A percentile compares a stretch with the other conserved stretches of the same genome.
Conservation (phyloP, 2,113 vertebrate species). For the Sakesphorus luctuosus region DNA sequence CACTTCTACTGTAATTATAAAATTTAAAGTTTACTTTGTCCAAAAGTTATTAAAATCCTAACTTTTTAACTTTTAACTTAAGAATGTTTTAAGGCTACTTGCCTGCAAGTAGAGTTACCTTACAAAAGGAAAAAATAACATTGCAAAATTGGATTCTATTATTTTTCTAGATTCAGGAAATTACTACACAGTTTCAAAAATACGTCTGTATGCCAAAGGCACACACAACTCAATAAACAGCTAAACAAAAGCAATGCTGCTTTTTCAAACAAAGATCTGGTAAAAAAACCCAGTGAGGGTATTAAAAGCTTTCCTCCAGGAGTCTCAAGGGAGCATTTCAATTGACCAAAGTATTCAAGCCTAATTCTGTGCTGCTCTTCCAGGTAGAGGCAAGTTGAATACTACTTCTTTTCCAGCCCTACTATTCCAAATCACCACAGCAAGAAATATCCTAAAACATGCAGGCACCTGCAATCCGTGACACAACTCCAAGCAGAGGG, state of each 20-base stretch:
- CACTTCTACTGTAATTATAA: background rate
- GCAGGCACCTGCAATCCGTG: background rate
- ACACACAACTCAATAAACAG: background rate
- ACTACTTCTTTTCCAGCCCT: background rate
- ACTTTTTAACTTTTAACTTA: background rate
- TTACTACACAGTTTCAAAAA: background rate
- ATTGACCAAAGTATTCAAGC: background rate
- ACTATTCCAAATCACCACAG: background rate
- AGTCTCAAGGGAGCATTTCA: background rate
- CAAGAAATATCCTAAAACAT: background rate
- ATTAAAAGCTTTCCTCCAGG: background rate
- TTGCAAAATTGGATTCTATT: background rate
- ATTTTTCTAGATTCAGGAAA: background rate
- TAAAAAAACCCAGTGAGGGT: background rate
- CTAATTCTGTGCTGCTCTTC: background rate
- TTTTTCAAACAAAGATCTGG: background rate
- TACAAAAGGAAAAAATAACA: background rate
- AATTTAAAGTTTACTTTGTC: background rate
- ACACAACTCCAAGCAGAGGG: background rate
- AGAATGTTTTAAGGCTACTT: background rate
- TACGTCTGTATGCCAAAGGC: background rate
- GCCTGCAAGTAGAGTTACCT: background rate
- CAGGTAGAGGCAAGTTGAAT: background rate
- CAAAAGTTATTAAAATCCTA: background rate
- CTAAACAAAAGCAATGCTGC: background rate